These are phyloP conservation scores for Malacoraja senta DNA, from an alignment of 2,797 vertebrate genomes.

Conservation along the genomic window DNA sequence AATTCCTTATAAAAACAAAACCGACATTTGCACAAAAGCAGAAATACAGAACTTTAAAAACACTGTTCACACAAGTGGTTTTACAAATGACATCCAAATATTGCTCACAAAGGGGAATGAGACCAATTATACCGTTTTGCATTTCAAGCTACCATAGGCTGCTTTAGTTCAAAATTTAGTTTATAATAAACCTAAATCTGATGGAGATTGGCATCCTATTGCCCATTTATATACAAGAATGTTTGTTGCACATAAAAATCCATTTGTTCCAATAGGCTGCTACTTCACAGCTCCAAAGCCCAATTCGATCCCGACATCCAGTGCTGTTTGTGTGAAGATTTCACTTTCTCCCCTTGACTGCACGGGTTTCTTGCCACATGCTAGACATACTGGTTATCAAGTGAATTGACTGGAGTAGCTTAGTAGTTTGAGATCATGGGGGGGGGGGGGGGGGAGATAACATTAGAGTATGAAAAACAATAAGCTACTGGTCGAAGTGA, in stretches of 20 bases:
- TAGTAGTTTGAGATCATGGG: too few species aligned
- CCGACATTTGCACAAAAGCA: neutral
- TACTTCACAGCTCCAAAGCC: too few species aligned
- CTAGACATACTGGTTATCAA: too few species aligned
- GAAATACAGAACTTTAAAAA: neutral
- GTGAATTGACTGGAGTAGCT: too few species aligned
- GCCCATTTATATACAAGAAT: neutral
- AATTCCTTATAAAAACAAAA: neutral
- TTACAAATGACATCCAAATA: neutral
- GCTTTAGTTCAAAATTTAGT: neutral
- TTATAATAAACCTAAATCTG: neutral
- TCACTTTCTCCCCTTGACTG: too few species aligned
- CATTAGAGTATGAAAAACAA: too few species aligned
- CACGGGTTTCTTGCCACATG: too few species aligned
- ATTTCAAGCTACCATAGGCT: neutral
- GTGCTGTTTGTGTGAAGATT: too few species aligned
- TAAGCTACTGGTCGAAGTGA: too few species aligned
- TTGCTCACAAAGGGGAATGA: neutral
- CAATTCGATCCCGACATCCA: too few species aligned
- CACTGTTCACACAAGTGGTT: neutral
- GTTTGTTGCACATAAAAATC: neutral
- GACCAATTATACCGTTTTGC: neutral
- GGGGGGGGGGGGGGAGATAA: too few species aligned
- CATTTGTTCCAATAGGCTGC: neutral
- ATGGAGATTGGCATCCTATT: neutral